Evolutionary conservation across 1,140 invertebrate genomes (phyloP), one percentile per base, ranked within the genome.

Genomic region (Drosophila novamexicana): DNA sequence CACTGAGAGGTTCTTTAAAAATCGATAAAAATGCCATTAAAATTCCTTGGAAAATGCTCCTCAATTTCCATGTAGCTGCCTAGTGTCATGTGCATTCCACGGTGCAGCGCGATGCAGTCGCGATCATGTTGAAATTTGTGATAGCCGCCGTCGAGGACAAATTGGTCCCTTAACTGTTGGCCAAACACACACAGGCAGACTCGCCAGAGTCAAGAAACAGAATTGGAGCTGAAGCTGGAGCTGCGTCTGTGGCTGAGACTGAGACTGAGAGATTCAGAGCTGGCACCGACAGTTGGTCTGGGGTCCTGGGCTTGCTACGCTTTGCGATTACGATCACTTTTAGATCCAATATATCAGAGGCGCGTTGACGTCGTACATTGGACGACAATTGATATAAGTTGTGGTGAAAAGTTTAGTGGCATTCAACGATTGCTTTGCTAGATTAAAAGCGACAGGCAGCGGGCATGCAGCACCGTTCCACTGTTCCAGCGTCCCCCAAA

Each of bases 381-480:
- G 89, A 89, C 89, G 89, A 89, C 89, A 91, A 91, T 91, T 91
- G 89, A 91, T 91, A 91, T 91, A 91, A 91, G 89, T 91, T 91
- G 88, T 91, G 88, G 88, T 91, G 88, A 91, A 91, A 91, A 91
- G 88, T 91, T 91, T 91, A 91, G 88, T 88, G 88, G 88, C 88
- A 91, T 91, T 91, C 89, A 89, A 91, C 83, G 88, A 91, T 91
- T 88, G 88, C 88, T 89, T 89, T 89, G 86, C 85, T 89, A 89
- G 84, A 89, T 89, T 89, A 89, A 89, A 90, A 81, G 77, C 84
- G 84, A 88, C 84, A 88, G 84, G 77, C 76, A 72, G 74, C 57
- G 65, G 58, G 53, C 37, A 50, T 49, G 45, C 32, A 58, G 56
- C 40, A 44, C 56, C 40, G 40, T 34, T 32, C 8, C 34, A 14